Evolutionary conservation across 2,888 invertebrate genomes (phyloP).

Genomic region (Thyatira batis): DNA sequence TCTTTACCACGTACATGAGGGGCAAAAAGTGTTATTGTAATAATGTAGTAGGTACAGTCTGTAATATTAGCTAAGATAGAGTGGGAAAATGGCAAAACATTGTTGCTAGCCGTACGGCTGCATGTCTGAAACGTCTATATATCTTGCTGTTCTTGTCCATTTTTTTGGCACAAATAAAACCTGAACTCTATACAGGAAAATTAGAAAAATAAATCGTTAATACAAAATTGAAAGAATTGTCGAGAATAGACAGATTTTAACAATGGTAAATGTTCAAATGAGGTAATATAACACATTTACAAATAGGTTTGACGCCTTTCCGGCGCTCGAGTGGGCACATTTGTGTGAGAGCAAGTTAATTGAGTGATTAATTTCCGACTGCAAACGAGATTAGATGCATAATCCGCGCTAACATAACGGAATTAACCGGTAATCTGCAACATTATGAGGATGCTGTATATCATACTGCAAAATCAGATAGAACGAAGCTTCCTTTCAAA

Average conservation of each 20-base stretch:
- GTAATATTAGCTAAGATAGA: not conserved
- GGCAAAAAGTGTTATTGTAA: constrained; percentile 1
- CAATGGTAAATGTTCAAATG: not conserved
- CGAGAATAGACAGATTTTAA: too few relatives aligned
- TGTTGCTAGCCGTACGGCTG: not conserved
- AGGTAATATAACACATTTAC: not conserved
- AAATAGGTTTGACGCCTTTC: not conserved
- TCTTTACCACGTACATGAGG: constrained; percentile 4
- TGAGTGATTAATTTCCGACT: constrained; percentile 1
- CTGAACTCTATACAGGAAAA: too few relatives aligned
- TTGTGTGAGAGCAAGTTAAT: not conserved
- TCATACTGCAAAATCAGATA: not conserved
- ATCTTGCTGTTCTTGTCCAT: too few relatives aligned
- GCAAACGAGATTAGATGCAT: constrained; percentile 21
- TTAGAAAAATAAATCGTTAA: too few relatives aligned
- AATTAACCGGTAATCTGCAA: constrained; percentile 6
- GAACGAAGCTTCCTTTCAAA: not conserved
- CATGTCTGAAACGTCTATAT: not conserved
- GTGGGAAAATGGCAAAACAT: not conserved
- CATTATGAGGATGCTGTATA: not conserved
- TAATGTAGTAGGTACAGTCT: not conserved
- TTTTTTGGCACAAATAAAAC: too few relatives aligned
- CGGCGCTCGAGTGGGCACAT: not conserved
- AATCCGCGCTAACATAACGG: constrained; percentile 28
- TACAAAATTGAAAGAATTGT: too few relatives aligned